These are phyloP conservation scores for Castor canadensis DNA, from an alignment of 2,113 vertebrate genomes.

Conservation along the genomic window DNA sequence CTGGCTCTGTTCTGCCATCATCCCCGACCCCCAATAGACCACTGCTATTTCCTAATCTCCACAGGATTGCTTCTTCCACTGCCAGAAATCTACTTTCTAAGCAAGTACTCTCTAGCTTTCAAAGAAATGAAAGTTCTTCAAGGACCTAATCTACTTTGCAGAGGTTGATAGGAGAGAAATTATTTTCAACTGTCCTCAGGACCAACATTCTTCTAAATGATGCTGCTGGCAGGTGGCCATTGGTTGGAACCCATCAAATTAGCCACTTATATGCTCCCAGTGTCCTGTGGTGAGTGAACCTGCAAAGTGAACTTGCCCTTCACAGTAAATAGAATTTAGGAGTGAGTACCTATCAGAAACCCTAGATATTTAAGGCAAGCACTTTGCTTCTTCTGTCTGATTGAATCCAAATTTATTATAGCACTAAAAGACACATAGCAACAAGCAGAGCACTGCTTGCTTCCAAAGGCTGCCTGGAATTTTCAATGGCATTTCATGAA, in stretches of 20 bases:
- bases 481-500: constrained; percentile 69
- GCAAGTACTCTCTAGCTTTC: not conserved
- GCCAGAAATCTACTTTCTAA: not conserved
- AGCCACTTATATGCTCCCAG: not conserved
- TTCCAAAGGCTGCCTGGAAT: constrained; percentile 68
- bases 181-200: not conserved
- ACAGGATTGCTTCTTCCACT: not conserved
- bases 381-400: not conserved
- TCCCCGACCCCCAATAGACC: rapidly evolving
- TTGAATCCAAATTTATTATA: constrained; percentile 56
- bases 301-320: not conserved
- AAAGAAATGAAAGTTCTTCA: not conserved
- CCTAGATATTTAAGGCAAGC: constrained; percentile 19
- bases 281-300: not conserved
- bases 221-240: constrained; percentile 15
- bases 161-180: constrained; percentile 20
- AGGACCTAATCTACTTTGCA: constrained; percentile 20
- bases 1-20: not conserved
- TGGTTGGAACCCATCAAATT: constrained; percentile 1
- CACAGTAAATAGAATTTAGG: not conserved
- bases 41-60: not conserved
- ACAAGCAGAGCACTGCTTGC: not conserved
- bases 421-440: constrained; percentile 40
- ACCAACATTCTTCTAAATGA: constrained; percentile 9
- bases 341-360: not conserved